Conservation (phyloP, 2,888 invertebrate genomes). For the Hemaris fuciformis region DNA sequence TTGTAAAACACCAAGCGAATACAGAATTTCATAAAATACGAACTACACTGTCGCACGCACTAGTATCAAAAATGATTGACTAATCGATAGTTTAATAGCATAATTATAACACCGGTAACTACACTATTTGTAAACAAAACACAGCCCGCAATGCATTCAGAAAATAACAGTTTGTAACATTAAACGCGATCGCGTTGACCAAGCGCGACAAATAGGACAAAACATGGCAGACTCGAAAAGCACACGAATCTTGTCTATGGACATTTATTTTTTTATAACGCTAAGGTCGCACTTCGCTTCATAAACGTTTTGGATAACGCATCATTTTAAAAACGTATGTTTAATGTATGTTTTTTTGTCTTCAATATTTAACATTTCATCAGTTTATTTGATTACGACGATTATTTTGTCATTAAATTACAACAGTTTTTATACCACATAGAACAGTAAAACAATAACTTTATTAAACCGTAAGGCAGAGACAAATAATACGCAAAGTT, state of each 20-base stretch:
- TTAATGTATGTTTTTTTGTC: neutral
- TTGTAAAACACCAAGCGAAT: constrained; percentile 60
- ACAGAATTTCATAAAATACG: constrained; percentile 68
- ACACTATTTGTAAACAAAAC: constrained; percentile 78
- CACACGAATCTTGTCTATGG: constrained; percentile 73
- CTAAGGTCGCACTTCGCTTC: neutral
- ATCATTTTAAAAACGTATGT: neutral
- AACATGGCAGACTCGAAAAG: constrained; percentile 81
- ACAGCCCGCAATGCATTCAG: constrained; percentile 73
- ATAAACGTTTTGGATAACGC: neutral
- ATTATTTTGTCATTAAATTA: too few relatives aligned
- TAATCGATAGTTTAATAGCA: constrained; percentile 51
- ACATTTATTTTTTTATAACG: constrained; percentile 49
- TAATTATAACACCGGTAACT: constrained; percentile 59
- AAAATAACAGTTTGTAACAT: constrained; percentile 70
- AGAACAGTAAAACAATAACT: too few relatives aligned
- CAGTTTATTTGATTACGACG: too few relatives aligned
- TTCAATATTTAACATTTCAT: too few relatives aligned
- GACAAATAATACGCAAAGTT: neutral
- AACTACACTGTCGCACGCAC: constrained; percentile 67
- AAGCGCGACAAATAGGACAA: constrained; percentile 82
- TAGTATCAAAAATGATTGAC: constrained; percentile 56
- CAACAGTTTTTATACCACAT: too few relatives aligned
- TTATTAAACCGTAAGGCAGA: neutral
- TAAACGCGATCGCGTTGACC: constrained; percentile 76